Evolutionary conservation across 2,888 invertebrate genomes (phyloP), one percentile per base, ranked within the genome.

Genomic region (Andrena flavipes): DNA sequence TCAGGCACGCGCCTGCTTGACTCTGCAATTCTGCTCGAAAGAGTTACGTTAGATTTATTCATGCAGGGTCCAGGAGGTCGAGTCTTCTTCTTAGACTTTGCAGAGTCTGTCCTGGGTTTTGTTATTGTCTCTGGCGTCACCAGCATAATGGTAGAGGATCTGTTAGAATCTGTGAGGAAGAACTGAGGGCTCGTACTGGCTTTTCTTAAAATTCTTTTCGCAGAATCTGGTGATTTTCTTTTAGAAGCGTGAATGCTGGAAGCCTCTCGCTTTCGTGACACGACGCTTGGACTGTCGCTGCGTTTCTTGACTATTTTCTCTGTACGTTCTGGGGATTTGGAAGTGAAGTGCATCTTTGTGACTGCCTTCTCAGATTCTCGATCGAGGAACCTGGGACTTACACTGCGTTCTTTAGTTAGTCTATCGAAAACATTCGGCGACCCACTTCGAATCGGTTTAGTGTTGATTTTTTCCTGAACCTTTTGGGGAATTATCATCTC

Each of bases 131-230:
- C 78, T 4, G 84, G 83, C 0, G 69, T 78, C 0, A 87, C 72
- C 20, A 86, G 30, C 63, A 80, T 68, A 6, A 83, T 67, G 6
- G 77, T 83, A 0, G 85, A 76, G 1, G 85, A 87, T 33, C 51
- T 81, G 35, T 85, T 76, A 0, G 84, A 75, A 10, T 80, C 69
- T 4, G 67, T 76, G n/a, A 63, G 56, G n/a, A 67, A 83, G 13
- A 76, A 79, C 16, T 76, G 79, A 10, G 87, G 81, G 42, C 78
- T 86, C 10, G 64, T n/a, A 10, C 7, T 48, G n/a, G 67, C 76
- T 10, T 59, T 79, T 62, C 63, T 67, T 2, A 6, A 63, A 0
- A n/a, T 26, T 2, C 7, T n/a, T 10, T 20, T 67, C 5, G 1
- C 0, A 0, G 33, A 51, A 2, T 72, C 72, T 10, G 51, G 64